A percentile compares a stretch with the other conserved stretches of the same genome.
Evolutionary conservation across 1,140 invertebrate species (phyloP).

Genomic region (Aphelinus atriplicis): DNA sequence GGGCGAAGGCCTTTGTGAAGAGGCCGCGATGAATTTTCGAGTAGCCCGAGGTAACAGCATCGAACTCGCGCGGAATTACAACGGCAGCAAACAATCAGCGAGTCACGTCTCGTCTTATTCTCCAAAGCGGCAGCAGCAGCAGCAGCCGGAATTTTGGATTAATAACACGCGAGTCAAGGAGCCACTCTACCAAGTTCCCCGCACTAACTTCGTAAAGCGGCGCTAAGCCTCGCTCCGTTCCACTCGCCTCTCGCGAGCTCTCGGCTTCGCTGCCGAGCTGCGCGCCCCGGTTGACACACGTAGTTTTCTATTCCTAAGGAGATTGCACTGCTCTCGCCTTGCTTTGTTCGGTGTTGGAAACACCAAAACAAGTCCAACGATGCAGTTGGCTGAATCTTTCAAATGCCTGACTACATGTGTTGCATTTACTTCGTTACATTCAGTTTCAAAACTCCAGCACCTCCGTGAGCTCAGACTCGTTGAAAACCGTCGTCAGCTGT

Average conservation of each 20-base stretch:
- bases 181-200: slow-evolving; percentile 20
- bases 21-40: slow-evolving; percentile 42
- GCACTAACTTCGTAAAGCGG: slow-evolving; percentile 21
- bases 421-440: too few relatives aligned
- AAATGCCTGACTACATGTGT: too few relatives aligned
- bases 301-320: too few relatives aligned
- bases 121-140: background rate
- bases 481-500: too few relatives aligned
- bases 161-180: slow-evolving; percentile 24
- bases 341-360: too few relatives aligned
- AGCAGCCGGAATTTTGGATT: slow-evolving; percentile 11
- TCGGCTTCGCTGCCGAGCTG: too few relatives aligned
- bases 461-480: too few relatives aligned
- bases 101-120: slow-evolving; percentile 2
- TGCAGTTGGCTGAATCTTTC: too few relatives aligned
- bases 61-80: slow-evolving; percentile 18
- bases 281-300: too few relatives aligned
- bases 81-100: slow-evolving; percentile 19
- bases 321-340: too few relatives aligned
- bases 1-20: background rate
- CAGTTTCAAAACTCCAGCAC: too few relatives aligned
- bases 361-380: too few relatives aligned
- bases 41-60: slow-evolving; percentile 29
- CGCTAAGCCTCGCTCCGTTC: slow-evolving; percentile 5
- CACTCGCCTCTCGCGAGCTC: background rate